Evolutionary conservation across 1,140 invertebrate species (phyloP).

Genomic region (Magallana angulata): DNA sequence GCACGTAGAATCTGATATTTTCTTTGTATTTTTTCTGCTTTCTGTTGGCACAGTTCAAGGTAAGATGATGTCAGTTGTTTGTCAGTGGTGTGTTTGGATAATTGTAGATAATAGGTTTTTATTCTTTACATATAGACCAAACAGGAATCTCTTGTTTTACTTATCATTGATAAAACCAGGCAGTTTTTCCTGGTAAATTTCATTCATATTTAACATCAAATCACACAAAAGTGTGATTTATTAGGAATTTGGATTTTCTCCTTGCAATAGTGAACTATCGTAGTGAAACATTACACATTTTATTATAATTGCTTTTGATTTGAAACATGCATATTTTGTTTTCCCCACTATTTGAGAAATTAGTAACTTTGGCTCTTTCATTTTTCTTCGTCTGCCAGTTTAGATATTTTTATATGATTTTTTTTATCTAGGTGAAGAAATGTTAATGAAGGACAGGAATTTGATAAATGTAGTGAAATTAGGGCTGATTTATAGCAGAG

Average conservation of each 20-base stretch:
- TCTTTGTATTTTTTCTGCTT: slow-evolving; percentile 10
- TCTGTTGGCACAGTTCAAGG: slow-evolving; percentile 24
- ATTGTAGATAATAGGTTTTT: background rate
- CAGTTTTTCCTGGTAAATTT: background rate
- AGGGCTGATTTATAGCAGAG: slow-evolving; percentile 28
- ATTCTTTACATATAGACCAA: background rate
- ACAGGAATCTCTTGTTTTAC: background rate
- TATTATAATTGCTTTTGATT: slow-evolving; percentile 10
- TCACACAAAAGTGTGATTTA: background rate
- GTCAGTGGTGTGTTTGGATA: background rate
- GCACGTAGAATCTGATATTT: slow-evolving; percentile 22
- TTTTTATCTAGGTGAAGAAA: slow-evolving; percentile 26
- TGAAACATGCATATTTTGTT: background rate
- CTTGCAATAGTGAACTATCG: background rate
- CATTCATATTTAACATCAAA: slow-evolving; percentile 23
- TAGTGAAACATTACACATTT: background rate
- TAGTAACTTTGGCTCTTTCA: slow-evolving; percentile 7
- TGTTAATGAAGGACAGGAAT: slow-evolving; percentile 20
- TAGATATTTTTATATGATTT: background rate
- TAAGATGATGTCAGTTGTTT: background rate
- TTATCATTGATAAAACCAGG: background rate
- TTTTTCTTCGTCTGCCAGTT: background rate
- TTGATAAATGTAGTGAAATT: slow-evolving; percentile 19
- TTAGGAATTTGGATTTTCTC: background rate
- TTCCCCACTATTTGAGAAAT: background rate